A percentile compares a stretch with the other conserved stretches of the same genome.
phyloP scores from a whole-genome alignment of 2,888 invertebrate species.

The Philereme transversata region DNA sequence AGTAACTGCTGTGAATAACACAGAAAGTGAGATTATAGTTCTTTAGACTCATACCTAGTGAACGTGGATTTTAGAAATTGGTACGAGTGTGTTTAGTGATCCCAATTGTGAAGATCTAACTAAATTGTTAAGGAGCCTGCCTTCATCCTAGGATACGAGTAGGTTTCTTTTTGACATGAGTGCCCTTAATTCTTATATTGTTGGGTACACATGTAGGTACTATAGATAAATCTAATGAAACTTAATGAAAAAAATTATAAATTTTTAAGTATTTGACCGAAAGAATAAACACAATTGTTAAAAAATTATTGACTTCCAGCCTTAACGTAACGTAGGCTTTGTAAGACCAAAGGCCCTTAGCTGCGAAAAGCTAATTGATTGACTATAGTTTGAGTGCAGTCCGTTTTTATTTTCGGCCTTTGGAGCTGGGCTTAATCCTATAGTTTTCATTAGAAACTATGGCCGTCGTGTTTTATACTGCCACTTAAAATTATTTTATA shows the following conservation, averaged over 20 bases:
- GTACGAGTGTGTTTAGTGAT: slow-evolving; percentile 14
- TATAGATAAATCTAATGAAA: slow-evolving; percentile 1
- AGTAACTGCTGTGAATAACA: slow-evolving; percentile 50
- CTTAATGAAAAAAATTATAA: slow-evolving; percentile 1
- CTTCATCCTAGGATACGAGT: slow-evolving; percentile 1
- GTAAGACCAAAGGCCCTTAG: slow-evolving; percentile 15
- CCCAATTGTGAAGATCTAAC: slow-evolving; percentile 1
- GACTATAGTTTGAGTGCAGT: not conserved
- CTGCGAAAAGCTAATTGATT: slow-evolving; percentile 9
- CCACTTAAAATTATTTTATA: slow-evolving; percentile 20
- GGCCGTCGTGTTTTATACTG: slow-evolving; percentile 25
- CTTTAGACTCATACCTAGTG: too few relatives aligned
- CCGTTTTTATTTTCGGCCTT: too few relatives aligned
- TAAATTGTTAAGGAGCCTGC: slow-evolving; percentile 14
- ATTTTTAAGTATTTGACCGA: slow-evolving; percentile 43
- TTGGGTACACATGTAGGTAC: slow-evolving; percentile 3
- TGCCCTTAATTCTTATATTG: slow-evolving; percentile 4
- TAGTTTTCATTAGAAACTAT: slow-evolving; percentile 7
- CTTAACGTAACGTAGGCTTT: slow-evolving; percentile 13
- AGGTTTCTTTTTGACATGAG: not conserved
- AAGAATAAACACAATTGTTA: slow-evolving; percentile 52
- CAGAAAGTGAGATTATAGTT: slow-evolving; percentile 65
- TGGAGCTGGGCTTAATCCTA: too few relatives aligned
- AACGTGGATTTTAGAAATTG: slow-evolving; percentile 27
- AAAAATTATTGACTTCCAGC: slow-evolving; percentile 34